Evolutionary conservation across 2,797 vertebrate genomes (phyloP).

Genomic region (Microctenopoma stevenorrisi): DNA sequence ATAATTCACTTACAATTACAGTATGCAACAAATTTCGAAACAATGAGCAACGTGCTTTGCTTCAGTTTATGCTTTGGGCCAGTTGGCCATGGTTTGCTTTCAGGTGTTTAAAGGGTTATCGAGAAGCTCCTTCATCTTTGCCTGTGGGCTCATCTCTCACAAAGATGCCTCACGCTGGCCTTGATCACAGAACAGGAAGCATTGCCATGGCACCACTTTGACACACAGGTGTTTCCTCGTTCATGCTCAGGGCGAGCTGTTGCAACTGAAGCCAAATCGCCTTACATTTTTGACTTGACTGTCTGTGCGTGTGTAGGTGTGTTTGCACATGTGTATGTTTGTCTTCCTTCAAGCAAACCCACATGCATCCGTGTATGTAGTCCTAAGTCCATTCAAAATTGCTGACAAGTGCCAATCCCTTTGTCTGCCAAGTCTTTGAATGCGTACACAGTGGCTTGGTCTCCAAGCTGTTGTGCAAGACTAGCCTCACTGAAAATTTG

Average conservation of each 20-base stretch:
- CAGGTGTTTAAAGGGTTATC: slow-evolving; percentile 67
- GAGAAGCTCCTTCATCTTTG: slow-evolving; percentile 45
- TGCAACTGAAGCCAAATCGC: slow-evolving; percentile 71
- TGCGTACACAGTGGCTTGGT: slow-evolving; percentile 66
- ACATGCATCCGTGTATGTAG: slow-evolving; percentile 57
- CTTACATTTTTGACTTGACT: slow-evolving; percentile 53
- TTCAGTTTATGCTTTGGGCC: neutral
- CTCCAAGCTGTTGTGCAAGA: slow-evolving; percentile 78
- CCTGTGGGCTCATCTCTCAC: slow-evolving; percentile 57
- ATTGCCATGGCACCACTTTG: slow-evolving; percentile 74
- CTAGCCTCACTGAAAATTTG: slow-evolving; percentile 76
- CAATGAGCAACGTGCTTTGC: slow-evolving; percentile 1
- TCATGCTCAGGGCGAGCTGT: slow-evolving; percentile 72
- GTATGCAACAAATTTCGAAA: slow-evolving; percentile 16
- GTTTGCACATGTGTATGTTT: slow-evolving; percentile 29
- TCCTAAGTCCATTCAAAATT: slow-evolving; percentile 72
- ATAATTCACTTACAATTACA: neutral
- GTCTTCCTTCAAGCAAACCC: slow-evolving; percentile 53
- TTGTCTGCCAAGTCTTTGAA: slow-evolving; percentile 75
- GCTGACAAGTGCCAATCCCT: slow-evolving; percentile 78
- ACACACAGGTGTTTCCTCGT: slow-evolving; percentile 77
- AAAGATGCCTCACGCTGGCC: slow-evolving; percentile 57
- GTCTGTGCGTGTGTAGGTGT: slow-evolving; percentile 21
- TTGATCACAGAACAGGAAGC: slow-evolving; percentile 73
- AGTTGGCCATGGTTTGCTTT: slow-evolving; percentile 31